phyloP scores from a whole-genome alignment of 2,113 vertebrate genomes.

The Gymnorhina tibicen region DNA sequence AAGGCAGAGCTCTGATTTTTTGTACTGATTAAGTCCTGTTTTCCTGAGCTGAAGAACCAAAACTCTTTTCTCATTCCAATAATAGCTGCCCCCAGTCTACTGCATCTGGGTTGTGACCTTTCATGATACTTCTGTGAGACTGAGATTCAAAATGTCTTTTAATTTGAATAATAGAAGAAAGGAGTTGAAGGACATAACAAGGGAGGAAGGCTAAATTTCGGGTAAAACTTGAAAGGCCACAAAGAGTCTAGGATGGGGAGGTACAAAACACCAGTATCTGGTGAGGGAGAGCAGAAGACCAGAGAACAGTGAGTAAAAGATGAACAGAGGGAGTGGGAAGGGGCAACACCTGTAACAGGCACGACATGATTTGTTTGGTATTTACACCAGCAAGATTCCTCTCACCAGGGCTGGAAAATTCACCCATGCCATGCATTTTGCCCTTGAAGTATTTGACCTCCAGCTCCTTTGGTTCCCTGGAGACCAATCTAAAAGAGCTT shows the following conservation, averaged over 20 bases:
- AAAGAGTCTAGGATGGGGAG: neutral
- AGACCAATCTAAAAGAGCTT: neutral
- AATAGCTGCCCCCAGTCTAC: neutral
- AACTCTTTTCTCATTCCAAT: neutral
- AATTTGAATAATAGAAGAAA: neutral
- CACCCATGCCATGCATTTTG: neutral
- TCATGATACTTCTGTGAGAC: neutral
- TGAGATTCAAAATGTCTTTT: neutral
- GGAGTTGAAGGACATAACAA: neutral
- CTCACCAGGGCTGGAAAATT: neutral
- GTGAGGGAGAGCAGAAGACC: neutral
- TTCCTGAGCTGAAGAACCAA: neutral
- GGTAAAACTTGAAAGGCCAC: neutral
- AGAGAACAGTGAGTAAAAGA: neutral
- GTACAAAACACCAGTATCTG: neutral
- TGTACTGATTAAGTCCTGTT: neutral
- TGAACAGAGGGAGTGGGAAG: neutral
- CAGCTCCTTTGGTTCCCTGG: neutral
- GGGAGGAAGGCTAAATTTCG: neutral
- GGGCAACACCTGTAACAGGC: neutral
- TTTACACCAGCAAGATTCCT: neutral
- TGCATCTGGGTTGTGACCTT: neutral
- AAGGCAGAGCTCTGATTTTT: neutral
- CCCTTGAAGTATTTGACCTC: neutral
- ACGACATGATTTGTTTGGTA: neutral